Percentiles rank a stretch among this genome's conserved stretches.
Evolutionary conservation across 2,888 invertebrate species (phyloP).

Genomic region (Heteromyza rotundicornis): DNA sequence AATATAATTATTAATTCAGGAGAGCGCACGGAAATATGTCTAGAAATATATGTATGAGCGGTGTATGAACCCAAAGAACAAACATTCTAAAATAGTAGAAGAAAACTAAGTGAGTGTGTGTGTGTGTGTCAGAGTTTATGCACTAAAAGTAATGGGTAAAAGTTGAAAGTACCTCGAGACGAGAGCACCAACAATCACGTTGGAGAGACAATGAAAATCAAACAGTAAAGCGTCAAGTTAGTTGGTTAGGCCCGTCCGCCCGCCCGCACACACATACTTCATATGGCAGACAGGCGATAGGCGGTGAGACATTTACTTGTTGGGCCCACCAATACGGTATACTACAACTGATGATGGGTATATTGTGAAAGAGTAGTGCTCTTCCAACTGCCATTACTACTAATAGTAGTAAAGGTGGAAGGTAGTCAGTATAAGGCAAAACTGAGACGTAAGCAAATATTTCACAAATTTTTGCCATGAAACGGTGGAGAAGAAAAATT

Average conservation of each 20-base stretch:
- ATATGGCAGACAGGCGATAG: background rate
- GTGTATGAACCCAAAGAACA: background rate
- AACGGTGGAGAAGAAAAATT: background rate
- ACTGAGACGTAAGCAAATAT: constrained; percentile 1
- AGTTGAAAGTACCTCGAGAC: background rate
- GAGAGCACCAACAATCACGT: background rate
- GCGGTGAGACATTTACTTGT: background rate
- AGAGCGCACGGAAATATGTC: background rate
- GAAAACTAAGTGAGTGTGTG: no score
- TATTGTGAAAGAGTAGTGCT: background rate
- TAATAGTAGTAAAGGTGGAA: no score
- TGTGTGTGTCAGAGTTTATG: no score
- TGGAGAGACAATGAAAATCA: background rate
- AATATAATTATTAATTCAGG: constrained; percentile 5
- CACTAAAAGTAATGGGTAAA: background rate
- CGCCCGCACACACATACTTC: background rate
- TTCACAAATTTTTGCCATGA: background rate
- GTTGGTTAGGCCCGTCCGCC: background rate
- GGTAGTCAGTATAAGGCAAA: no score
- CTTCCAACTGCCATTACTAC: no score
- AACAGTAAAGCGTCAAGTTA: background rate
- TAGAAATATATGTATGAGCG: background rate
- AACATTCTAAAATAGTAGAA: no score
- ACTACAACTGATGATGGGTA: background rate
- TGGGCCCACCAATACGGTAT: background rate